Percentiles rank a stretch among this genome's conserved stretches.
Conservation (phyloP, 2,888 invertebrate genomes). For the Charanyca ferruginea region DNA sequence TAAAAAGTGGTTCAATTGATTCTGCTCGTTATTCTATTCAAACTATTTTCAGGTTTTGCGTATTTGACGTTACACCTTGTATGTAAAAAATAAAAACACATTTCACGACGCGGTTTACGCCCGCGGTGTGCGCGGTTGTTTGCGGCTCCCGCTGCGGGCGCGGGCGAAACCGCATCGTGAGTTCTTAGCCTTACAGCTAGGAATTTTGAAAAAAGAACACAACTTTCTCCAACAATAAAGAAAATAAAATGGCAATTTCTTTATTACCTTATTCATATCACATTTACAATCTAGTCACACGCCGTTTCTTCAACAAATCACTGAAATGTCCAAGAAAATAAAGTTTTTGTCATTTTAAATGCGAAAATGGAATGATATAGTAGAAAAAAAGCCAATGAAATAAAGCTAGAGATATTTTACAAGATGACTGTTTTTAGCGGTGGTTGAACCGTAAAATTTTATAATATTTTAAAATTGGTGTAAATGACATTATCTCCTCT, state of each 20-base stretch:
- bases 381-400: slow-evolving; percentile 28
- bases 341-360: slow-evolving; percentile 38
- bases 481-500: slow-evolving; percentile 36
- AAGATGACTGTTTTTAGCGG: slow-evolving; percentile 39
- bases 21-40: no score
- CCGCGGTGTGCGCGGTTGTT: no score
- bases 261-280: slow-evolving; percentile 26
- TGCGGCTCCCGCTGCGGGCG: no score
- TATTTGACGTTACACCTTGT: no score
- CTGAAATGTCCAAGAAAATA: slow-evolving; percentile 34
- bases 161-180: no score
- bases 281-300: slow-evolving; percentile 37
- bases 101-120: no score
- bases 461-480: no score
- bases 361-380: slow-evolving; percentile 25
- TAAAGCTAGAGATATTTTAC: slow-evolving; percentile 23
- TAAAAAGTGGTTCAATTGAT: no score
- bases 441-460: slow-evolving; percentile 34
- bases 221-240: slow-evolving; percentile 5
- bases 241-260: slow-evolving; percentile 22
- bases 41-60: no score
- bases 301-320: slow-evolving; percentile 32
- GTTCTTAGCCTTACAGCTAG: background rate
- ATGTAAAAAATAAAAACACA: no score
- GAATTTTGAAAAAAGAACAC: background rate